Conservation (phyloP, 2,888 invertebrate genomes). For the Drosophila helvetica region DNA sequence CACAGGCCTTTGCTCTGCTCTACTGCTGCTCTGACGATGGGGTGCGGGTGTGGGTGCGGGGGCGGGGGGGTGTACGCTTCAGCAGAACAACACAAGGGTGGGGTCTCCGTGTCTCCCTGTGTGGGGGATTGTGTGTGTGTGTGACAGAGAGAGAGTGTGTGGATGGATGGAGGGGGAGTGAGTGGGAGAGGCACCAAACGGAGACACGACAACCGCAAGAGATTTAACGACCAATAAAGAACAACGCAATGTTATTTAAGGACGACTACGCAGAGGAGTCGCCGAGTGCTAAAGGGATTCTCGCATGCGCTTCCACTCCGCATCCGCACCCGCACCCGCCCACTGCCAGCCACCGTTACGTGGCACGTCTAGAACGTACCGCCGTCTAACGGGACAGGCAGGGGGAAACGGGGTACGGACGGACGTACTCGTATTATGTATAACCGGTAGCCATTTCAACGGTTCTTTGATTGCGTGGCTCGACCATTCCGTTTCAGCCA, state of each 20-base stretch:
- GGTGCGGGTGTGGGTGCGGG: slow-evolving; percentile 33
- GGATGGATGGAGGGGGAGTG: slow-evolving; percentile 2
- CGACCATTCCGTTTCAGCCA: slow-evolving; percentile 12
- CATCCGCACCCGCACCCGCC: background rate
- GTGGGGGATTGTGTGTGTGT: slow-evolving; percentile 2
- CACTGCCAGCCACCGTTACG: slow-evolving; percentile 22
- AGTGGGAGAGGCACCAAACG: slow-evolving; percentile 25
- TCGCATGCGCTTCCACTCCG: slow-evolving; percentile 36
- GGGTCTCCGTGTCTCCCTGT: background rate
- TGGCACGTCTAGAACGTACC: slow-evolving; percentile 22
- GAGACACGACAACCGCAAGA: slow-evolving; percentile 78
- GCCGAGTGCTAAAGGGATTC: slow-evolving; percentile 63
- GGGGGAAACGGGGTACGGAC: slow-evolving; percentile 18
- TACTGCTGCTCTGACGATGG: slow-evolving; percentile 33
- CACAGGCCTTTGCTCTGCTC: slow-evolving; percentile 37
- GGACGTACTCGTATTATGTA: slow-evolving; percentile 71
- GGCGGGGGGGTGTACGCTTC: slow-evolving; percentile 15
- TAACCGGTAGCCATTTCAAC: slow-evolving; percentile 78
- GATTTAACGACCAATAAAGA: slow-evolving; percentile 80
- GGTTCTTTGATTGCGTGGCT: slow-evolving; percentile 67
- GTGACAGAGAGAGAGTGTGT: background rate
- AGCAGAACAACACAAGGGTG: slow-evolving; percentile 20
- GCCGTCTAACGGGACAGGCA: slow-evolving; percentile 11
- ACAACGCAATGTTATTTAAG: slow-evolving; percentile 78
- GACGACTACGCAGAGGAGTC: slow-evolving; percentile 43